Conservation (phyloP, 2,797 vertebrate species). For the Tenualosa ilisha region DNA sequence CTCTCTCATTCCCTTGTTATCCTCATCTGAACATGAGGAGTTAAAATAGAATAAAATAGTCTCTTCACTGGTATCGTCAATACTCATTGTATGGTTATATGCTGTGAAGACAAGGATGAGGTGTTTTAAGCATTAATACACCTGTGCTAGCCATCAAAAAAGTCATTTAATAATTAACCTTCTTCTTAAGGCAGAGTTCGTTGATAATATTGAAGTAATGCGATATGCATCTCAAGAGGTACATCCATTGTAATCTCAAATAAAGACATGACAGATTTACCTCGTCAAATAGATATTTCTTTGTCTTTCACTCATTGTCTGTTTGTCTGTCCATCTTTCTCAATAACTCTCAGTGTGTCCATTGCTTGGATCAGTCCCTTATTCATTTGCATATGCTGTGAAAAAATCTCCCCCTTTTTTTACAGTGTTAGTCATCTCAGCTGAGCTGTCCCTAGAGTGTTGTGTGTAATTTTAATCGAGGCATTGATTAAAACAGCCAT, state of each 20-base stretch:
- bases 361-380: not conserved
- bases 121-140: slow-evolving; percentile 17
- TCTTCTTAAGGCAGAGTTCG: not conserved
- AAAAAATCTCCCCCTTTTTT: not conserved
- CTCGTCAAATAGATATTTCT: not conserved
- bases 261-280: not conserved
- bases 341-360: not conserved
- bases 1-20: slow-evolving; percentile 60
- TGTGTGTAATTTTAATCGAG: not conserved
- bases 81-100: slow-evolving; percentile 62
- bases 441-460: not conserved
- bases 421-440: not conserved
- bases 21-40: slow-evolving; percentile 64
- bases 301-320: not conserved
- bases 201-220: not conserved
- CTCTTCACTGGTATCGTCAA: slow-evolving; percentile 73
- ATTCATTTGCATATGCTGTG: not conserved
- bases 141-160: not conserved
- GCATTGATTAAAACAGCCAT: not conserved
- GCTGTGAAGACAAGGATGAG: not conserved
- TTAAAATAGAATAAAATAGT: slow-evolving; percentile 77
- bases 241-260: slow-evolving; percentile 16
- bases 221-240: not conserved
- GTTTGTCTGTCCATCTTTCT: not conserved
- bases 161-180: slow-evolving; percentile 6